Evolutionary conservation across 1,140 invertebrate species (phyloP).

Genomic region (Sipha flava): DNA sequence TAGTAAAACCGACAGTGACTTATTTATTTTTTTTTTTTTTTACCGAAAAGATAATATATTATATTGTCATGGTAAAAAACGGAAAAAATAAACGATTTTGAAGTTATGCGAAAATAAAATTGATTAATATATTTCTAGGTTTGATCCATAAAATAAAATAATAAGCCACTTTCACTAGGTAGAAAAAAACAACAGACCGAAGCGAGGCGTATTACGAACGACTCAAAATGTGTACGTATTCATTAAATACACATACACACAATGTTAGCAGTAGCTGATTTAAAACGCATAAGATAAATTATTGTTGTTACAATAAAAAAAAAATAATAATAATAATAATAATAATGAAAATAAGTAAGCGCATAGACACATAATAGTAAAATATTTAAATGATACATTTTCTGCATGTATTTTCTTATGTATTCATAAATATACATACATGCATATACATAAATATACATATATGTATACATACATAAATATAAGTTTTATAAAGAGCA

Average conservation of each 20-base stretch:
- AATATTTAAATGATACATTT: not conserved
- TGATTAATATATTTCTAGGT: not conserved
- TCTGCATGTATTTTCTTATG: not conserved
- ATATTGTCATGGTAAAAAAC: too few species aligned
- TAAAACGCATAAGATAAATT: constrained; percentile 17
- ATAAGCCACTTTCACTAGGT: not conserved
- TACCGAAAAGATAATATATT: too few species aligned
- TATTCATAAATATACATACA: not conserved
- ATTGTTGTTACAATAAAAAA: constrained; percentile 10
- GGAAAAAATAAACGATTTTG: too few species aligned
- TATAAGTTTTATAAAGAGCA: not conserved
- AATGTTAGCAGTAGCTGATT: not conserved
- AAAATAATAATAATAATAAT: not conserved
- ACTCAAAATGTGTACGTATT: not conserved
- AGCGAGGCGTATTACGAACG: not conserved
- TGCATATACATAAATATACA: not conserved
- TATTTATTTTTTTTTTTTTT: too few species aligned
- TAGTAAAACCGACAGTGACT: too few species aligned
- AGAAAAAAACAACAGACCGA: not conserved
- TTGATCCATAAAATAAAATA: not conserved
- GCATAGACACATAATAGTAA: not conserved
- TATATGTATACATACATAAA: not conserved
- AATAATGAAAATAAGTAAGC: not conserved
- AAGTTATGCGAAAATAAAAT: not conserved
- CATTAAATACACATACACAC: not conserved